Evolutionary conservation across 1,140 invertebrate species (phyloP).

Genomic region (Achatina immaculata): DNA sequence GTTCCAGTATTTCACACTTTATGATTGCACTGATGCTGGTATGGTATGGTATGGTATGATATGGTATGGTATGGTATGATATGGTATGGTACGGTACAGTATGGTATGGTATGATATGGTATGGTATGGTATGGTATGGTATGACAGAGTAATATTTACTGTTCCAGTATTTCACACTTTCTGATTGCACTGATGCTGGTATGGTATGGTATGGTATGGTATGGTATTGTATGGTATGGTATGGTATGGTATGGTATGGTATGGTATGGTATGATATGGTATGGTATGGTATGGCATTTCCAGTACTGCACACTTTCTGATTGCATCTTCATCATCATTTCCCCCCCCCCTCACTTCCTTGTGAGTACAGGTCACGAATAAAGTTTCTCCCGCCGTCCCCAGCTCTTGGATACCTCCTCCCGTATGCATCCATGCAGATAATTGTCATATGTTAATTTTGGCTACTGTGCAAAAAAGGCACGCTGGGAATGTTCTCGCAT

Average conservation of each 20-base stretch:
- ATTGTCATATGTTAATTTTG: too few relatives aligned
- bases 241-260: constrained; percentile 53
- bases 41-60: constrained; percentile 12
- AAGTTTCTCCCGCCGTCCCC: too few relatives aligned
- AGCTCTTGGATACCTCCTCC: too few relatives aligned
- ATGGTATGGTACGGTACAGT: not conserved
- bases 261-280: constrained; percentile 42
- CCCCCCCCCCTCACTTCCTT: too few relatives aligned
- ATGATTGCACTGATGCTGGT: too few relatives aligned
- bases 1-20: constrained; percentile 31
- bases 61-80: not conserved
- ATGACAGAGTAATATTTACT: constrained; percentile 43
- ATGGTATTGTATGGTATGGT: constrained; percentile 52
- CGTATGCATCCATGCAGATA: too few relatives aligned
- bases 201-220: constrained; percentile 52
- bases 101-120: constrained; percentile 22
- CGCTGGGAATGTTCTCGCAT: too few relatives aligned
- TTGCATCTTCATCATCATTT: too few relatives aligned
- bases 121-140: constrained; percentile 43
- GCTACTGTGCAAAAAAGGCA: too few relatives aligned
- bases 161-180: constrained; percentile 34
- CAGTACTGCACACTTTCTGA: too few relatives aligned
- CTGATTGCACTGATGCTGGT: constrained; percentile 50
- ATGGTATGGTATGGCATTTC: constrained; percentile 34
- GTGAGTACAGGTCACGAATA: too few relatives aligned